Conservation (phyloP, 2,888 invertebrate species). For the Serripes groenlandicus region DNA sequence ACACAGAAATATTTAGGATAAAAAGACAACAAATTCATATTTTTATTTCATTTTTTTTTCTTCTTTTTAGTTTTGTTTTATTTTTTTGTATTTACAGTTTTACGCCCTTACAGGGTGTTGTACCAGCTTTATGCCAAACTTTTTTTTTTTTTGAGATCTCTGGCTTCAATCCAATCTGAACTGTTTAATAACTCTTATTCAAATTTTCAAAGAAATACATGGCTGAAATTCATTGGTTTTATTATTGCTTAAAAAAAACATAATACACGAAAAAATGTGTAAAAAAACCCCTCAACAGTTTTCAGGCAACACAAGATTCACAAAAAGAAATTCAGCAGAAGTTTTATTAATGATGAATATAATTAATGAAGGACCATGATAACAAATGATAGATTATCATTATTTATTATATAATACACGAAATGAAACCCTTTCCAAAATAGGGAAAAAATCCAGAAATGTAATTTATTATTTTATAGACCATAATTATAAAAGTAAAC, state of each 20-base stretch:
- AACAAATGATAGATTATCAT: too few species aligned
- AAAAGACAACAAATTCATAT: not conserved
- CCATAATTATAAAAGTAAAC: too few species aligned
- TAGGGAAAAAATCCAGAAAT: too few species aligned
- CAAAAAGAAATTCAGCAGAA: not conserved
- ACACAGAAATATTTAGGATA: not conserved
- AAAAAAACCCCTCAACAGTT: constrained; percentile 17
- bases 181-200: not conserved
- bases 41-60: constrained; percentile 10
- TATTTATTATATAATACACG: too few species aligned
- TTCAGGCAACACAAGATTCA: constrained; percentile 13
- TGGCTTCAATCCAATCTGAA: not conserved
- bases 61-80: constrained; percentile 54
- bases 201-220: not conserved
- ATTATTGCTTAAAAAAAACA: constrained; percentile 17
- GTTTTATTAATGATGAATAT: too few species aligned
- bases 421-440: too few species aligned
- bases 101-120: constrained; percentile 12
- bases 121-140: not conserved
- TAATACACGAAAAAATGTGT: not conserved
- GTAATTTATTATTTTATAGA: too few species aligned
- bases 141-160: not conserved
- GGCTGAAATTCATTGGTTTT: constrained; percentile 7
- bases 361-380: too few species aligned
- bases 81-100: constrained; percentile 57